Conservation (phyloP, 2,888 invertebrate genomes). For the Apeira syringaria region DNA sequence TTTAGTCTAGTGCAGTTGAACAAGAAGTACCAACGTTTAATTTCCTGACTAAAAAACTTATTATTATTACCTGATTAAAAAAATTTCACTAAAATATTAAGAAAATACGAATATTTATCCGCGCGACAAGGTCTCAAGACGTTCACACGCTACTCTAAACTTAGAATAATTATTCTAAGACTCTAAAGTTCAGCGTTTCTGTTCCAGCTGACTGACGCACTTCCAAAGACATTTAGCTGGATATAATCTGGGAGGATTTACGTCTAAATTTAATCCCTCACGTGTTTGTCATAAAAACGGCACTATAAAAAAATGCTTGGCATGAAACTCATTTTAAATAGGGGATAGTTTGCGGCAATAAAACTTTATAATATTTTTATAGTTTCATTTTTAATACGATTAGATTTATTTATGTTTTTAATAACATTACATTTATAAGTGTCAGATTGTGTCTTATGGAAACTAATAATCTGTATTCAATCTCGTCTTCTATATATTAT, state of each 20-base stretch:
- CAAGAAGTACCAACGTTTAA: no score
- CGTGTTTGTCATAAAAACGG: slow-evolving; percentile 50
- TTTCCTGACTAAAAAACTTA: no score
- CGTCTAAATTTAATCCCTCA: slow-evolving; percentile 51
- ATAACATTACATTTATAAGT: no score
- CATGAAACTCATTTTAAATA: slow-evolving; percentile 37
- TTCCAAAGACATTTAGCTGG: slow-evolving; percentile 38
- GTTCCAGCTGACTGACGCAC: slow-evolving; percentile 44
- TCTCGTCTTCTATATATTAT: no score
- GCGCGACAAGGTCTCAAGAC: no score
- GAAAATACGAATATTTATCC: slow-evolving; percentile 31
- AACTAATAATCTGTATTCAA: no score
- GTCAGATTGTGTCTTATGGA: no score
- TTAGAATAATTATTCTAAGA: no score
- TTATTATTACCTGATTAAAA: no score
- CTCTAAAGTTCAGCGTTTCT: slow-evolving; percentile 4
- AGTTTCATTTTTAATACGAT: background rate
- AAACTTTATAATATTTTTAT: slow-evolving; percentile 7
- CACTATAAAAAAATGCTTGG: slow-evolving; percentile 50
- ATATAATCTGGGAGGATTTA: slow-evolving; percentile 30
- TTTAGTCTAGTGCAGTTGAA: no score
- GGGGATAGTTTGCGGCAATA: slow-evolving; percentile 30
- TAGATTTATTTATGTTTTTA: background rate
- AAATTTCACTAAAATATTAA: no score
- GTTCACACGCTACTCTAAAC: no score